phyloP scores from a whole-genome alignment of 2,113 vertebrate genomes.

The Pao palembangensis region DNA sequence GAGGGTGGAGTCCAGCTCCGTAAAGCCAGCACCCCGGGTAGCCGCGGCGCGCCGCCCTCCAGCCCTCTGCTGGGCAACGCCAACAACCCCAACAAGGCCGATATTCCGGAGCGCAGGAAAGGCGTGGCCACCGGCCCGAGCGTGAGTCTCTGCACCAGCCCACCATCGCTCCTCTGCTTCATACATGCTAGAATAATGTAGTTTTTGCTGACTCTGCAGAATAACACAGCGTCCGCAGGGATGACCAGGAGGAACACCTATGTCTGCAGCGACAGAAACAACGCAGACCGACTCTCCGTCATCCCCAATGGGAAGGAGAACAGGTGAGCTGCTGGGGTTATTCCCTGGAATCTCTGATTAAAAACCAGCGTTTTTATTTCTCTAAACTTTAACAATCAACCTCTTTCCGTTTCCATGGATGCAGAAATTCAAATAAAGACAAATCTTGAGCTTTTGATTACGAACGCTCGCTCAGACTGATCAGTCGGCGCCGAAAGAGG shows the following conservation, averaged over 20 bases:
- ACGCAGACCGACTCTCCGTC: slow-evolving; percentile 88
- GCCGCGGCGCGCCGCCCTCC: slow-evolving; percentile 83
- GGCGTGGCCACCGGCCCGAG: slow-evolving; percentile 81
- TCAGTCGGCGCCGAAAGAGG: not conserved
- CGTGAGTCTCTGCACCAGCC: slow-evolving; percentile 74
- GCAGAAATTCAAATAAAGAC: no score
- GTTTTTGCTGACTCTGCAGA: slow-evolving; percentile 68
- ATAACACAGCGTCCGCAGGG: slow-evolving; percentile 84
- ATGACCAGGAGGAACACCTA: slow-evolving; percentile 97
- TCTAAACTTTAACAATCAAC: no score
- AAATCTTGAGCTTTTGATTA: no score
- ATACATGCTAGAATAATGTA: not conserved
- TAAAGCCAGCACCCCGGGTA: slow-evolving; percentile 80
- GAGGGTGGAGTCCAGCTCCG: slow-evolving; percentile 83
- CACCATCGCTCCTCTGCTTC: no score
- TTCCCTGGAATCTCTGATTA: not conserved
- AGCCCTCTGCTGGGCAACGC: slow-evolving; percentile 94
- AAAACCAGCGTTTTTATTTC: not conserved
- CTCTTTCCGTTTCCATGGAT: no score
- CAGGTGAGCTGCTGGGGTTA: slow-evolving; percentile 77
- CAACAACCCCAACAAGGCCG: slow-evolving; percentile 96
- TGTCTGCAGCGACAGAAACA: slow-evolving; percentile 90
- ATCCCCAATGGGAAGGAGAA: slow-evolving; percentile 97
- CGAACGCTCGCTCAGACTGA: no score
- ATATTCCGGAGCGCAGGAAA: slow-evolving; percentile 95